Evolutionary conservation across 2,888 invertebrate species (phyloP), one percentile per base, ranked within the genome.

Genomic region (Pasiphila rectangulata): DNA sequence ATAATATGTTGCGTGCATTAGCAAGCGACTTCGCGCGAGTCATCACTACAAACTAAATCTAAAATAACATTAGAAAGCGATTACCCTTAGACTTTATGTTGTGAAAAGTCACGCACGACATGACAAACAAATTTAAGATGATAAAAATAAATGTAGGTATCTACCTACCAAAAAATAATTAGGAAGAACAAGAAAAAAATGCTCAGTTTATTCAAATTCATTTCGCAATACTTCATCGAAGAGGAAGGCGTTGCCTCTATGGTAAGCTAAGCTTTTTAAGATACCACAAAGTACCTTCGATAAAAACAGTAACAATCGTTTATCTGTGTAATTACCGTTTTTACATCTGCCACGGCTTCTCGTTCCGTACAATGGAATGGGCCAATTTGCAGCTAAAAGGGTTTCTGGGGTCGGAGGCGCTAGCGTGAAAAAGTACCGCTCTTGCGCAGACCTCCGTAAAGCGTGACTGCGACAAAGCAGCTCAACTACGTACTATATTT

Each of bases 361-460:
- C 69, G 62, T 57, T 77, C 54, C 50, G 51, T 65, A 82, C 80
- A 83, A 84, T 79, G 63, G 74, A 58, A 56, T 59, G 51, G 51
- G 46, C 64, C 59, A 70, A 69, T 72, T 69, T 64, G 64, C 57
- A 54, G 61, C 60, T 63, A 63, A 58, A 59, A 66, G 64, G 69
- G 65, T 67, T 65, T 61, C 52, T 43, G 63, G 54, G 48, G 62
- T 59, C 58, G 60, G 57, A 57, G 55, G 64, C 59, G 65, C 66
- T 56, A 45, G 45, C 74, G 72, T 74, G 70, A 72, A 71, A 59
- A 57, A 55, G 57, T 71, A 75, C 66, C 74, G 64, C 67, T 54
- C 57, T 49, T 48, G 57, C 59, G 58, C 52, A 48, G 38, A 16
- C 45, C 50, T 53, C 56, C 47, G 49, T 53, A 42, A 50, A 57